Conservation (phyloP, 2,888 invertebrate genomes). For the Pegoplata infirma region DNA sequence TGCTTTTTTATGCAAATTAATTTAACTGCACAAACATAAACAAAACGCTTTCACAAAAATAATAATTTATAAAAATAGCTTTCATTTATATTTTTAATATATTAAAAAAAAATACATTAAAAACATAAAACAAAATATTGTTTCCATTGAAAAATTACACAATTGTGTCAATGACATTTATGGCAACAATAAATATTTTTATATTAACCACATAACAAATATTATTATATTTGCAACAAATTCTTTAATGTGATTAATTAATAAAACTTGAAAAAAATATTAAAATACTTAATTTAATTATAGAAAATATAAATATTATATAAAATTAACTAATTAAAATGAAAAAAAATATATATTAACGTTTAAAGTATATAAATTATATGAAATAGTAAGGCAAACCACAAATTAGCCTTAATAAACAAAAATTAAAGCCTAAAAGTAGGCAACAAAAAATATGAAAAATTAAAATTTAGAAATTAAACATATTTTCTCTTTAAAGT, state of each 20-base stretch:
- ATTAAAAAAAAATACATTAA: not conserved
- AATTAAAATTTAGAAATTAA: too few relatives aligned
- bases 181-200: slow-evolving; percentile 46
- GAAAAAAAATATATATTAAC: not conserved
- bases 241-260: slow-evolving; percentile 41
- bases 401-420: too few relatives aligned
- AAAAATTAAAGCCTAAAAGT: too few relatives aligned
- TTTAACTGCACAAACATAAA: not conserved
- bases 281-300: slow-evolving; percentile 17
- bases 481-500: too few relatives aligned
- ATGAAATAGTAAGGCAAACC: too few relatives aligned
- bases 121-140: too few relatives aligned
- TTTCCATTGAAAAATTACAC: slow-evolving; percentile 43
- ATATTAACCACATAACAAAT: slow-evolving; percentile 50
- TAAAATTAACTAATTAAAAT: not conserved
- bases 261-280: slow-evolving; percentile 15
- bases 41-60: not conserved
- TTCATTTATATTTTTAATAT: not conserved
- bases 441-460: too few relatives aligned
- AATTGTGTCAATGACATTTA: slow-evolving; percentile 55
- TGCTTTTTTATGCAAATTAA: not conserved
- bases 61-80: not conserved
- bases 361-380: too few relatives aligned
- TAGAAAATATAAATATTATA: not conserved
- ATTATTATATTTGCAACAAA: slow-evolving; percentile 19